A percentile compares a stretch with the other conserved stretches of the same genome.
Conservation (phyloP, 2,888 invertebrate genomes). For the Limnephilus rhombicus region DNA sequence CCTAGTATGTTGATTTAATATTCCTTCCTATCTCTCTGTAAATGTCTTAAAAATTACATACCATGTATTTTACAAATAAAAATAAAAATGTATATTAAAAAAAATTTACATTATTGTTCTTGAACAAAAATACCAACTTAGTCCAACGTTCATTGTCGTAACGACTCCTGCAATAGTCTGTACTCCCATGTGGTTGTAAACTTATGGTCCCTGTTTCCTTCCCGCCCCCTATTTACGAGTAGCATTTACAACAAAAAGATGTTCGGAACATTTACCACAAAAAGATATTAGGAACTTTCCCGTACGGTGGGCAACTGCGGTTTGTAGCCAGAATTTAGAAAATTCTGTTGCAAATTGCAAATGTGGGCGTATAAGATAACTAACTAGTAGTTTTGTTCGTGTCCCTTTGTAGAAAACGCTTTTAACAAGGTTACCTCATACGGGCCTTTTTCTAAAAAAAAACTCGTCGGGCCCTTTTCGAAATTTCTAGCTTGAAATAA, state of each 20-base stretch:
- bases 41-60: no score
- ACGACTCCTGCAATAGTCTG: background rate
- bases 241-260: background rate
- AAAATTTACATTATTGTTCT: background rate
- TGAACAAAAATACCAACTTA: background rate
- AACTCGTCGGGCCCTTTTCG: no score
- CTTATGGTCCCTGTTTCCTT: background rate
- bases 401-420: no score
- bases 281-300: background rate
- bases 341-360: background rate
- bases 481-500: no score
- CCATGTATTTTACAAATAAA: no score
- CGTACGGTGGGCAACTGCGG: background rate
- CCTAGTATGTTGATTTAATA: no score
- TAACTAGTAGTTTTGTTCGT: background rate
- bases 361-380: background rate
- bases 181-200: background rate
- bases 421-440: no score
- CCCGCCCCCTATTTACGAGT: background rate
- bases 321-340: background rate
- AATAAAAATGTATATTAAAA: background rate
- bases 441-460: no score
- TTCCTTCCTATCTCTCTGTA: no score
- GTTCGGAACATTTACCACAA: background rate
- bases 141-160: background rate